Evolutionary conservation across 92 coral and sea anemone genomes (phyloP).

Genomic region (Diadumene lineata): DNA sequence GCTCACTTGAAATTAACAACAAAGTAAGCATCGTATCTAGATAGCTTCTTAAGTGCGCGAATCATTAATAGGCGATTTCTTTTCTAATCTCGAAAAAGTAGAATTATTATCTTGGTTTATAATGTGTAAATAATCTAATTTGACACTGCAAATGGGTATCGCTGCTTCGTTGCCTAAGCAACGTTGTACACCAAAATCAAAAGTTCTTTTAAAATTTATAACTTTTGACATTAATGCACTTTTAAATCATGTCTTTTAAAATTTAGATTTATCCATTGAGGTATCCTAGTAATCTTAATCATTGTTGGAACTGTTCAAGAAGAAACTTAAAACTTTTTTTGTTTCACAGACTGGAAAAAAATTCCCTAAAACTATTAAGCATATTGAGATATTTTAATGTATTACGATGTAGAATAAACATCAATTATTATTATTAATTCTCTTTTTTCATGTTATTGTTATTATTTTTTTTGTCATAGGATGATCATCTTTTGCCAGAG

Average conservation of each 20-base stretch:
- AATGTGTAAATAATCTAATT: neutral
- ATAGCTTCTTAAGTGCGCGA: neutral
- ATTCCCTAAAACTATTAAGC: too few relatives aligned
- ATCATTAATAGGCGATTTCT: neutral
- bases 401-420: too few relatives aligned
- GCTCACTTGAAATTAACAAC: neutral
- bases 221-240: neutral
- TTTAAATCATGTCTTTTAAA: neutral
- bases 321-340: too few relatives aligned
- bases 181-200: neutral
- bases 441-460: neutral
- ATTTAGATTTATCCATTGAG: neutral
- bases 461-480: neutral
- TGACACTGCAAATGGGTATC: too few relatives aligned
- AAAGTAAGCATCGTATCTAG: neutral
- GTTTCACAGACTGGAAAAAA: too few relatives aligned
- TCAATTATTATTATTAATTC: too few relatives aligned
- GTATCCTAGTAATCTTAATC: too few relatives aligned
- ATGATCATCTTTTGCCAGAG: slow-evolving; percentile 62
- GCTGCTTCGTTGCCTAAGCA: neutral
- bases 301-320: too few relatives aligned
- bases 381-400: too few relatives aligned
- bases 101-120: neutral
- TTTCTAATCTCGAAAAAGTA: neutral
- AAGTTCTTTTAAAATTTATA: neutral